Evolutionary conservation across 2,888 invertebrate species (phyloP).

Genomic region (Drosophila trichaetosa): DNA sequence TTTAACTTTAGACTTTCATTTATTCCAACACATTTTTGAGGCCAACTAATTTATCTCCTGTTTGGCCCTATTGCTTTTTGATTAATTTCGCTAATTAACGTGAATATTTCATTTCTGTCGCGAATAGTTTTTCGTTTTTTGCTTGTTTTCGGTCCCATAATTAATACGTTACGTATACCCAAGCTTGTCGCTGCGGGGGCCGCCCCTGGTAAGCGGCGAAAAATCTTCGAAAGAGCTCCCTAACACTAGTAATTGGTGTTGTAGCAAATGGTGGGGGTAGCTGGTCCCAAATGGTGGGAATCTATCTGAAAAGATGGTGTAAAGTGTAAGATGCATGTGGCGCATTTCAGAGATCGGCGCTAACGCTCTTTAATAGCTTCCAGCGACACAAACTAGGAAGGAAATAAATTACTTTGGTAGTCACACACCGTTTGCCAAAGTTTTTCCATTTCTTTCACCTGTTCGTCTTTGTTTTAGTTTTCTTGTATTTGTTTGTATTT

Average conservation of each 20-base stretch:
- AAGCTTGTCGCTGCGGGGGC: slow-evolving; percentile 69
- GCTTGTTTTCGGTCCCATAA: slow-evolving; percentile 48
- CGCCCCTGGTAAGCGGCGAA: slow-evolving; percentile 50
- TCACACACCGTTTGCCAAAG: slow-evolving; percentile 52
- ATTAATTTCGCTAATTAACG: slow-evolving; percentile 71
- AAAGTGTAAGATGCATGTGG: slow-evolving; percentile 67
- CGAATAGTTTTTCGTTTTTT: slow-evolving; percentile 21
- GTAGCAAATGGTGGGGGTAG: slow-evolving; percentile 5
- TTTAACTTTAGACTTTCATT: slow-evolving; percentile 69
- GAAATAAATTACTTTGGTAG: slow-evolving; percentile 72
- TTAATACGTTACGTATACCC: slow-evolving; percentile 78
- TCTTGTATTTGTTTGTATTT: slow-evolving; percentile 32
- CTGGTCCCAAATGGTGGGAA: slow-evolving; percentile 57
- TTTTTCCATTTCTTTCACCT: slow-evolving; percentile 28
- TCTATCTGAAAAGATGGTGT: slow-evolving; percentile 38
- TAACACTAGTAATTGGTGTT: slow-evolving; percentile 61
- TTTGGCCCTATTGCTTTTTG: slow-evolving; percentile 47
- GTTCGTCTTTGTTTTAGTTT: slow-evolving; percentile 28
- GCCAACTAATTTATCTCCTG: slow-evolving; percentile 42
- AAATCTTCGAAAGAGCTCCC: slow-evolving; percentile 72
- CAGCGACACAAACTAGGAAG: slow-evolving; percentile 77
- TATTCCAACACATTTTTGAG: slow-evolving; percentile 33
- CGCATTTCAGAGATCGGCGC: slow-evolving; percentile 57
- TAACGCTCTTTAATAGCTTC: slow-evolving; percentile 66
- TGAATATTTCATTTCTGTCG: slow-evolving; percentile 33